phyloP scores from a whole-genome alignment of 2,797 vertebrate species.

The Crypturellus tataupa region DNA sequence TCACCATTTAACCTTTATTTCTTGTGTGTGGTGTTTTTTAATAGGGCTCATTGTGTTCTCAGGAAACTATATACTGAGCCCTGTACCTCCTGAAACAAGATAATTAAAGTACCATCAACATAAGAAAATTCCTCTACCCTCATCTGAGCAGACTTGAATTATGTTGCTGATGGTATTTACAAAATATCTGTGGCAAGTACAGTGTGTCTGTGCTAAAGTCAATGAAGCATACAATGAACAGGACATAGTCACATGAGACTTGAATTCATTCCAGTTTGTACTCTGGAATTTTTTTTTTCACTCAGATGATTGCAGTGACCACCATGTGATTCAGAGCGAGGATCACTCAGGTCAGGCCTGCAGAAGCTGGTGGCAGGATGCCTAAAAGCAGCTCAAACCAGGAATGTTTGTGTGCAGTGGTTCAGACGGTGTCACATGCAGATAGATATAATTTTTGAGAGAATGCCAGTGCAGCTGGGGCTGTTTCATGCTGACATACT shows the following conservation, averaged over 20 bases:
- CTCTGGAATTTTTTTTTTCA: slow-evolving; percentile 30
- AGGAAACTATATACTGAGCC: slow-evolving; percentile 3
- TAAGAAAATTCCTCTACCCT: slow-evolving; percentile 55
- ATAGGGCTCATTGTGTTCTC: background rate
- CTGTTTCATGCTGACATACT: background rate
- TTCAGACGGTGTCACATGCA: slow-evolving; percentile 13
- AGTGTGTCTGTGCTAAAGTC: slow-evolving; percentile 73
- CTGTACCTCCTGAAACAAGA: slow-evolving; percentile 16
- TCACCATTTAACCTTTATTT: background rate
- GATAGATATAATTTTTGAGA: background rate
- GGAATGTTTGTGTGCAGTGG: slow-evolving; percentile 4
- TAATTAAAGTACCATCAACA: background rate
- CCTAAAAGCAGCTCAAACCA: slow-evolving; percentile 53
- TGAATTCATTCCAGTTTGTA: slow-evolving; percentile 66
- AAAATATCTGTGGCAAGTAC: slow-evolving; percentile 77
- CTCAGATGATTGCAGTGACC: slow-evolving; percentile 65
- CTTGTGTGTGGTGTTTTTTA: background rate
- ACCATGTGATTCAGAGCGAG: slow-evolving; percentile 50
- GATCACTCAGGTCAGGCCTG: slow-evolving; percentile 58
- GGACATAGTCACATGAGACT: slow-evolving; percentile 75
- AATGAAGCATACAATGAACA: slow-evolving; percentile 75
- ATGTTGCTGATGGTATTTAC: slow-evolving; percentile 74
- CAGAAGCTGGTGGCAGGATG: slow-evolving; percentile 34
- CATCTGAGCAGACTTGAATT: slow-evolving; percentile 24
- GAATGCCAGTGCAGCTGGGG: background rate